Percentiles rank a stretch among this genome's conserved stretches.
Conservation (phyloP, 1,140 invertebrate species). For the Probaryconus sp. region DNA sequence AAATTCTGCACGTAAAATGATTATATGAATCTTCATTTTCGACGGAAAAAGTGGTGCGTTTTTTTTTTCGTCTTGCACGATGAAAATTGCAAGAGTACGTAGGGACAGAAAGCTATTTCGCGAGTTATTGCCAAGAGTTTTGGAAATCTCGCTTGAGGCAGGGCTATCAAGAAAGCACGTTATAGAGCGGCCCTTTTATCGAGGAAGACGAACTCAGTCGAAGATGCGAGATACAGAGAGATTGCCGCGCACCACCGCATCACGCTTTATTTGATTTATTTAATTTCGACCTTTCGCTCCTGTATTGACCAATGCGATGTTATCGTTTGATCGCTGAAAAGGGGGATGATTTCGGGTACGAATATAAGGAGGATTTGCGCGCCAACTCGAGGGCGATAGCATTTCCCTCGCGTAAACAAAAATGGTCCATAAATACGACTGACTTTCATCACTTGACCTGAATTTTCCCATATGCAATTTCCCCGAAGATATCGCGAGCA, state of each 20-base stretch:
- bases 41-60: constrained; percentile 34
- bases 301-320: constrained; percentile 58
- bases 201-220: constrained; percentile 48
- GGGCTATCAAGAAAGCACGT: constrained; percentile 31
- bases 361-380: constrained; percentile 26
- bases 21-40: constrained; percentile 47
- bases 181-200: constrained; percentile 21
- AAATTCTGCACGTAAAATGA: constrained; percentile 50
- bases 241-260: constrained; percentile 35
- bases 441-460: constrained; percentile 39
- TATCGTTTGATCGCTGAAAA: constrained; percentile 9
- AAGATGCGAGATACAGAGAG: constrained; percentile 67
- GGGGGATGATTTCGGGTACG: constrained; percentile 27
- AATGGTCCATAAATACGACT: constrained; percentile 31
- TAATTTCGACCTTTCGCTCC: constrained; percentile 66
- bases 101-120: constrained; percentile 60
- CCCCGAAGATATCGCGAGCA: neutral
- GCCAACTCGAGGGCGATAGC: constrained; percentile 8
- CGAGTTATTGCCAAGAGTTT: constrained; percentile 67
- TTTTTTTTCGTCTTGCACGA: constrained; percentile 47
- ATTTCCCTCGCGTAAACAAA: constrained; percentile 31
- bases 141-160: constrained; percentile 68
- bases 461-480: constrained; percentile 8
- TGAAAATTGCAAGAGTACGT: constrained; percentile 46
- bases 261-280: constrained; percentile 69